Conservation (phyloP, 2,797 vertebrate species). For the Melopsittacus undulatus region DNA sequence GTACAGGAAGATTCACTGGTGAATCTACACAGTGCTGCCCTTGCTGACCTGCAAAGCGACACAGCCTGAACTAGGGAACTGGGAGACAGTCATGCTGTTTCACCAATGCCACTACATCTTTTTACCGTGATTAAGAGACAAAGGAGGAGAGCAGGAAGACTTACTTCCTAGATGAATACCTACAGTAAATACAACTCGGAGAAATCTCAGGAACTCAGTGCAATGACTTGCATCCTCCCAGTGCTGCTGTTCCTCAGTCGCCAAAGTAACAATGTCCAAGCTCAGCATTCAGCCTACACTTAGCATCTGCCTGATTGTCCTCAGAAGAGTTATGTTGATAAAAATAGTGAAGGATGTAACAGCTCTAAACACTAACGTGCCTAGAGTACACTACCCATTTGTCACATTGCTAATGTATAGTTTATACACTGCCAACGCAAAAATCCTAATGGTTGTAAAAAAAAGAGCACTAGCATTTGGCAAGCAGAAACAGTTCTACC, state of each 20-base stretch:
- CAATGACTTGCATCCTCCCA: neutral
- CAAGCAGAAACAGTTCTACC: neutral
- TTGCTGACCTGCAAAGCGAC: neutral
- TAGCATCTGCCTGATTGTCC: neutral
- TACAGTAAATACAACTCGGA: neutral
- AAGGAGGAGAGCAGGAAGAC: neutral
- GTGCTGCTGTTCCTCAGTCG: too few relatives aligned
- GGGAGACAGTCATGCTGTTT: neutral
- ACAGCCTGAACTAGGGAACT: neutral
- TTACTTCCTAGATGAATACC: neutral
- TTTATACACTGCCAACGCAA: neutral
- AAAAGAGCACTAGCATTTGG: neutral
- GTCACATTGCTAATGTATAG: neutral
- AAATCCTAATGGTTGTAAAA: neutral
- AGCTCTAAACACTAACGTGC: neutral
- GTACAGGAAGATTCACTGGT: neutral
- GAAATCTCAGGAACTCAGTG: neutral
- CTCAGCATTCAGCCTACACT: neutral
- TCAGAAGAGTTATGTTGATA: rapidly evolving
- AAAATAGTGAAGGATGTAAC: neutral
- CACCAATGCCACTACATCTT: neutral
- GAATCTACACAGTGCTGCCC: neutral
- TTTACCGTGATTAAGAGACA: neutral
- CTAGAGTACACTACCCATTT: neutral
- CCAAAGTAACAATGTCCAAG: neutral